Conservation (phyloP, 2,113 vertebrate genomes). For the Pandion haliaetus region DNA sequence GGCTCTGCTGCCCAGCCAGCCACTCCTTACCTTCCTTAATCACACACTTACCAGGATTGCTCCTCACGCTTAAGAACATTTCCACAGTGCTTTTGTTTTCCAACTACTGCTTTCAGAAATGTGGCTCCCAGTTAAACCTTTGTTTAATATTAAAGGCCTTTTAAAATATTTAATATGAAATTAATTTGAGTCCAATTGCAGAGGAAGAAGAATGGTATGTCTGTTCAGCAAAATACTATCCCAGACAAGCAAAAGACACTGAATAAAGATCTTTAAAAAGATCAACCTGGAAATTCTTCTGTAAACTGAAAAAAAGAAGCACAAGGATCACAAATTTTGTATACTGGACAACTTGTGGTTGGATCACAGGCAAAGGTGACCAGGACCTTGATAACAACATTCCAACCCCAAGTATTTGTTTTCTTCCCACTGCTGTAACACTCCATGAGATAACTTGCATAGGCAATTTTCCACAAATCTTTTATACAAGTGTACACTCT, state of each 20-base stretch:
- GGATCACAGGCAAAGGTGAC: background rate
- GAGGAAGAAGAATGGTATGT: background rate
- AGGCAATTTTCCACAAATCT: background rate
- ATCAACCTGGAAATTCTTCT: background rate
- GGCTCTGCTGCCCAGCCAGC: background rate
- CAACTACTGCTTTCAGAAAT: background rate
- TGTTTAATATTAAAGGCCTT: background rate
- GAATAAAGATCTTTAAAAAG: background rate
- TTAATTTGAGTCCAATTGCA: background rate
- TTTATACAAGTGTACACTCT: background rate
- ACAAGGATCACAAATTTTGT: background rate
- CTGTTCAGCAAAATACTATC: background rate
- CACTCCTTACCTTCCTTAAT: background rate
- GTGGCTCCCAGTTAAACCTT: background rate
- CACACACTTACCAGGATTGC: background rate
- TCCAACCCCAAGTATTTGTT: background rate
- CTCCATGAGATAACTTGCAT: background rate
- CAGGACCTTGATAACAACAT: background rate
- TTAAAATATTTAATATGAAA: background rate
- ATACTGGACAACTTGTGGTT: background rate
- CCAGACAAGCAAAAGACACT: background rate
- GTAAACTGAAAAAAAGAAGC: background rate
- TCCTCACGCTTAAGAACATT: background rate
- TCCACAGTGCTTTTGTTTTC: background rate
- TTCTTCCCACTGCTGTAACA: background rate